phyloP scores from a whole-genome alignment of 2,113 vertebrate genomes.

The Ophiodon elongatus region DNA sequence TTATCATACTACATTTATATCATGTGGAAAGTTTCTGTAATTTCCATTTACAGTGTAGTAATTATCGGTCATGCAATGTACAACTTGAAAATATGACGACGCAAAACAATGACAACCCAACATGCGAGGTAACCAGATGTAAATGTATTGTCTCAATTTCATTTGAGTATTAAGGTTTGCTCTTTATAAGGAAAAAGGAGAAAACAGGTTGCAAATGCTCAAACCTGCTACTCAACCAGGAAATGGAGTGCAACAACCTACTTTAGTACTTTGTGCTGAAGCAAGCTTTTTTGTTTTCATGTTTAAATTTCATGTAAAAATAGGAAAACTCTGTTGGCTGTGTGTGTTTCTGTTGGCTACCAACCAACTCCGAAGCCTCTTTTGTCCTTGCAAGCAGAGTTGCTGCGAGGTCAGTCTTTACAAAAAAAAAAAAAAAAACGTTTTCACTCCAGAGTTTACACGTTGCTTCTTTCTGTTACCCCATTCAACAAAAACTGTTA shows the following conservation, averaged over 20 bases:
- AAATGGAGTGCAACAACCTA: not conserved
- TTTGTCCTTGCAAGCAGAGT: not conserved
- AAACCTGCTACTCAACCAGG: not conserved
- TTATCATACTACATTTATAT: not conserved
- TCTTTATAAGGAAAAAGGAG: not conserved
- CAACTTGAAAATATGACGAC: not conserved
- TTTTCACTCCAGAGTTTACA: not conserved
- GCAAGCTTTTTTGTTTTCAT: not conserved
- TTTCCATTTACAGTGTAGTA: not conserved
- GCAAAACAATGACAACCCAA: not conserved
- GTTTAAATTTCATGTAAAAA: conserved; percentile 6
- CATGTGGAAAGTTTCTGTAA: not conserved
- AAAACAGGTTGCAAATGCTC: not conserved
- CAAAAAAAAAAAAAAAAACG: not conserved
- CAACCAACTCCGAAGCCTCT: not conserved
- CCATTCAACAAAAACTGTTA: not conserved
- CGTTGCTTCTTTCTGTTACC: not conserved
- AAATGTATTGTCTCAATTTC: not conserved
- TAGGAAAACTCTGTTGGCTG: not conserved
- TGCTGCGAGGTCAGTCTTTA: not conserved
- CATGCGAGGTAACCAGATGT: not conserved
- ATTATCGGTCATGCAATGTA: not conserved
- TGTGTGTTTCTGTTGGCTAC: not conserved
- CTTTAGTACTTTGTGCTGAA: not conserved
- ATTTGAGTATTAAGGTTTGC: not conserved